Evolutionary conservation across 2,113 vertebrate genomes (phyloP), one percentile per base, ranked within the genome.

Genomic region (Propithecus coquereli): DNA sequence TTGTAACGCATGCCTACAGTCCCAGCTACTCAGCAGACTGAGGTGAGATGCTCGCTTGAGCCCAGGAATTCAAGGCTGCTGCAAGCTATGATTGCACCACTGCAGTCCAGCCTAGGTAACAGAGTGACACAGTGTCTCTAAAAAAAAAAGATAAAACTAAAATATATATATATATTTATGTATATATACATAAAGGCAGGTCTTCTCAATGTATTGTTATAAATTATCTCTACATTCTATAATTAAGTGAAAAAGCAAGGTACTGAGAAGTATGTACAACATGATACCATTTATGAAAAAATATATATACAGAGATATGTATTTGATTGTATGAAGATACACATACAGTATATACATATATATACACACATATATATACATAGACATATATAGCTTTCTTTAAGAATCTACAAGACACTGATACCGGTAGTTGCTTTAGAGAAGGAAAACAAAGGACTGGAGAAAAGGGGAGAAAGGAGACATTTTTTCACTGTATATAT

Each of bases 221-320:
- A 37, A 89, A 86, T 86, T 12, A 52, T 63, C 9, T 92, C 66
- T 71, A 82, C 76, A 45, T 89, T 91, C 52, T 87, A 43, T 18
- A 93, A 84, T 61, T 82, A 82, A 85, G 32, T 47, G 37, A 77
- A 97, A 96, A 80, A 76, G 27, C 50, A 65, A 94, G 37, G 7
- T 57, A 61, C 30, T 70, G 5, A 93, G 74, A 52, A 73, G 14
- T 63, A 17, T 52, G 32, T 65, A 52, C 3, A 87, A 23, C 9
- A 52, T 32, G 34, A 73, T 47, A 54, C 57, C 30, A 54, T 79
- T 32, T 85, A 45, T 81, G 68, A 94, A 91, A 45, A 16, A 76
- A 81, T 3, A 80, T 2, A 34, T 34, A 63, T 11, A 37, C 11
- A 59, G 37, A 96, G 66, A 70, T 57, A 50, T 2, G 34, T 37